These are phyloP conservation scores for Drosophila repletoides DNA, from an alignment of 1,140 invertebrate genomes.

Conservation along the genomic window DNA sequence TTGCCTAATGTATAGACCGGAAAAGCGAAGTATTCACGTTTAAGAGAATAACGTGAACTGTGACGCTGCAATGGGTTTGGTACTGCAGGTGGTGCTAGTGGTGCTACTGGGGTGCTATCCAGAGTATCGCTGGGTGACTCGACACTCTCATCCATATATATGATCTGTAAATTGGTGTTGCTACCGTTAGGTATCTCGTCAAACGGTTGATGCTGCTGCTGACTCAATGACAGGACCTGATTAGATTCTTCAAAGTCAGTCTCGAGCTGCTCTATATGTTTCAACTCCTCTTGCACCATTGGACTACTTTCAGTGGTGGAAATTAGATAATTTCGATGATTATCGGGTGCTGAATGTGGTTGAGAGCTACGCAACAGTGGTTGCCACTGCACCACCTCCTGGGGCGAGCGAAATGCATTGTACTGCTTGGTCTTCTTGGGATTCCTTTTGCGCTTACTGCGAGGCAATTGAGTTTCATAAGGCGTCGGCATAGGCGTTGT, in stretches of 20 bases:
- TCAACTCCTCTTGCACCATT: not conserved
- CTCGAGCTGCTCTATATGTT: not conserved
- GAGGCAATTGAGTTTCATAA: constrained; percentile 46
- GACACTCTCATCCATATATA: constrained; percentile 66
- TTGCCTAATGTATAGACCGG: constrained; percentile 69
- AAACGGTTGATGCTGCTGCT: not conserved
- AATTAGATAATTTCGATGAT: constrained; percentile 35
- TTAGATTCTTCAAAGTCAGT: not conserved
- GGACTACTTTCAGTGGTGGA: not conserved
- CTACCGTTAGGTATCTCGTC: constrained; percentile 14
- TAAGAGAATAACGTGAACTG: constrained; percentile 59
- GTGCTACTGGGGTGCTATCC: constrained; percentile 13
- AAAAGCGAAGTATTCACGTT: constrained; percentile 66
- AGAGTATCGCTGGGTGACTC: constrained; percentile 35
- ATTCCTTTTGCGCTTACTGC: constrained; percentile 34
- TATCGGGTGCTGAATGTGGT: constrained; percentile 12
- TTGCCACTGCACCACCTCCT: constrained; percentile 69
- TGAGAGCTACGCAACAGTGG: constrained; percentile 24
- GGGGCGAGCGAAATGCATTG: constrained; percentile 58
- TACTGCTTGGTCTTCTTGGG: constrained; percentile 68
- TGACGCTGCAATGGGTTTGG: constrained; percentile 21
- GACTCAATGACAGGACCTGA: constrained; percentile 9
- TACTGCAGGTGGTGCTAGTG: not conserved
- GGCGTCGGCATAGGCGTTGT: constrained; percentile 18
- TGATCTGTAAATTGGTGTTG: constrained; percentile 47